Evolutionary conservation across 2,888 invertebrate species (phyloP), one percentile per base, ranked within the genome.

Genomic region (Merodon equestris): DNA sequence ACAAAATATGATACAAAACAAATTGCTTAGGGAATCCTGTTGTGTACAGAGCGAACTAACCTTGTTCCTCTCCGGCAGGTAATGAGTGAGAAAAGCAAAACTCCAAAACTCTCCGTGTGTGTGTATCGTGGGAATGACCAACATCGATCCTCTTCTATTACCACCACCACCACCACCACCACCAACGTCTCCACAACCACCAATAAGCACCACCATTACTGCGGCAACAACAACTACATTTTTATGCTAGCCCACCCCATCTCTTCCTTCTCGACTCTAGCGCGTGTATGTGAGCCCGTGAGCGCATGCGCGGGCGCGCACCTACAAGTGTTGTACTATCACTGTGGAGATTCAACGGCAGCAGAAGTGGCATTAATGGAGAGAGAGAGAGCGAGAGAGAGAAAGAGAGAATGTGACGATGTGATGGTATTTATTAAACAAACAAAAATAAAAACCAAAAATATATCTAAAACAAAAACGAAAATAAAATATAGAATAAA

Each of bases 51-150:
- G 89, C 84, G 89, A 89, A 89, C 89, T 89, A 89, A 89, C 87
- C 88, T 89, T 88, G 89, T 89, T 89, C 89, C 89, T 89, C 89
- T 89, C 89, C 89, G 88, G 87, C 89, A 89, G 89, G 89, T 89
- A 85, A 27, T 88, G 88, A 87, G 85, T 83, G 85, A 84, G 85
- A 85, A 83, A 83, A 83, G 83, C 85, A 85, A 83, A 83, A 85
- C 84, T 86, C 83, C 84, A 86, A 84, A 85, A 84, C 85, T 84
- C 83, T 74, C 58, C 68, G 84, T 84, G 81, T 81, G 82, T 60
- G 36, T 40, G 40, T 27, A 27, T 7, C 27, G 7, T 27, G 2
- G 27, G 27, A 27, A 7, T 27, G 27, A 27, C 7, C 27, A 27
- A 27, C 27, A 27, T 27, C 7, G 27, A 27, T 4, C 7, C 27